Conservation (phyloP, 2,797 vertebrate species). For the Gorsachius magnificus region DNA sequence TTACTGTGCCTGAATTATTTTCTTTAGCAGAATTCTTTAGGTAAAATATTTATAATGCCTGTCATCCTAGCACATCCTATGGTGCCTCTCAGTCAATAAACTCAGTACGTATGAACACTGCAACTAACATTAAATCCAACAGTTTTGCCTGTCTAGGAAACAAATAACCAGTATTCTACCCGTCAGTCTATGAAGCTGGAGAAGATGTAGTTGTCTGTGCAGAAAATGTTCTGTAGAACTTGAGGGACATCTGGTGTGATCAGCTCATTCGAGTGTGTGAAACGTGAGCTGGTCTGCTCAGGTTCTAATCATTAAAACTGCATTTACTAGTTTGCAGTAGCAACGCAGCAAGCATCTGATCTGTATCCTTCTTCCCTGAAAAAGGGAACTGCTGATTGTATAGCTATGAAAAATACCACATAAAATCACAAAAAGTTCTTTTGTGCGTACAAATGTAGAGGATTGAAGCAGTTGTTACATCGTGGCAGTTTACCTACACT, state of each 20-base stretch:
- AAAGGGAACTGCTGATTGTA: neutral
- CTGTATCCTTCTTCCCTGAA: neutral
- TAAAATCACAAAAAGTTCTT: neutral
- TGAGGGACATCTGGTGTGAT: neutral
- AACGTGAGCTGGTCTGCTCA: neutral
- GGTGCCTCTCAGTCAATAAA: too few relatives aligned
- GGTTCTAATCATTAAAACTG: neutral
- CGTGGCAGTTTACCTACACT: neutral
- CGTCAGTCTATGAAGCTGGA: accelerated
- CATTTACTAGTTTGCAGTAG: neutral
- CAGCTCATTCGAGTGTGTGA: neutral
- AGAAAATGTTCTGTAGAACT: neutral
- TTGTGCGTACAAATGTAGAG: neutral
- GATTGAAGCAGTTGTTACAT: neutral
- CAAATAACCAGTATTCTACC: neutral
- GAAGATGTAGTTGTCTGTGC: neutral
- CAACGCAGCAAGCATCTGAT: neutral
- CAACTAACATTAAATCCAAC: neutral
- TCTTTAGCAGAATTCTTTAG: neutral
- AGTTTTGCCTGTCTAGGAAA: too few relatives aligned
- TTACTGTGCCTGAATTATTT: neutral
- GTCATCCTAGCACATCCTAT: too few relatives aligned
- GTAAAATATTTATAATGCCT: neutral
- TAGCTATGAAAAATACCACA: neutral
- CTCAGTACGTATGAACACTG: neutral